Conservation (phyloP, 92 coral and sea anemone species). For the Epizoanthus rinbou region DNA sequence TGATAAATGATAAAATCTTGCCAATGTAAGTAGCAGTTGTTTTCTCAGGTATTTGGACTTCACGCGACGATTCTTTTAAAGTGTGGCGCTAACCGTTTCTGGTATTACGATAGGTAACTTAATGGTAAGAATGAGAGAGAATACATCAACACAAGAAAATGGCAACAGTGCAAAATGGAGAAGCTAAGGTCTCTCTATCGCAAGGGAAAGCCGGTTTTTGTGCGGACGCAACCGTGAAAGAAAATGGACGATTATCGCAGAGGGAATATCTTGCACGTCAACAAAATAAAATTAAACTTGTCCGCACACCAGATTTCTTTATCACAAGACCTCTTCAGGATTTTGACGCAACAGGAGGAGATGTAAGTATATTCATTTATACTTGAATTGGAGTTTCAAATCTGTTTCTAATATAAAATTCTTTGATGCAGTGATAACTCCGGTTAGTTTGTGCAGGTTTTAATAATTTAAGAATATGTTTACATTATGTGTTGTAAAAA, state of each 20-base stretch:
- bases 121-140: neutral
- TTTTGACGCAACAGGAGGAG: constrained; percentile 36
- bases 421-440: neutral
- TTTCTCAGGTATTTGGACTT: neutral
- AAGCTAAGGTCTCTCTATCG: neutral
- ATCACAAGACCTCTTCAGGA: constrained; percentile 34
- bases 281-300: constrained; percentile 21
- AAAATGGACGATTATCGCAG: neutral
- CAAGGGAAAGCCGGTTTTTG: neutral
- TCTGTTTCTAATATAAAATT: neutral
- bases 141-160: constrained; percentile 12
- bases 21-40: neutral
- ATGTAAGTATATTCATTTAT: constrained; percentile 8
- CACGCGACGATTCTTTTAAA: neutral
- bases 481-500: constrained; percentile 1
- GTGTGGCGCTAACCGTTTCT: neutral
- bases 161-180: constrained; percentile 24
- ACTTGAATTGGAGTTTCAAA: neutral
- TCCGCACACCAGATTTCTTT: constrained; percentile 31
- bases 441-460: neutral
- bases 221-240: neutral
- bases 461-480: neutral
- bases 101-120: neutral
- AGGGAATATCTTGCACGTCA: constrained; percentile 1
- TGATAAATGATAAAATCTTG: neutral